phyloP scores from a whole-genome alignment of 2,113 vertebrate genomes.

The Entosphenus tridentatus region DNA sequence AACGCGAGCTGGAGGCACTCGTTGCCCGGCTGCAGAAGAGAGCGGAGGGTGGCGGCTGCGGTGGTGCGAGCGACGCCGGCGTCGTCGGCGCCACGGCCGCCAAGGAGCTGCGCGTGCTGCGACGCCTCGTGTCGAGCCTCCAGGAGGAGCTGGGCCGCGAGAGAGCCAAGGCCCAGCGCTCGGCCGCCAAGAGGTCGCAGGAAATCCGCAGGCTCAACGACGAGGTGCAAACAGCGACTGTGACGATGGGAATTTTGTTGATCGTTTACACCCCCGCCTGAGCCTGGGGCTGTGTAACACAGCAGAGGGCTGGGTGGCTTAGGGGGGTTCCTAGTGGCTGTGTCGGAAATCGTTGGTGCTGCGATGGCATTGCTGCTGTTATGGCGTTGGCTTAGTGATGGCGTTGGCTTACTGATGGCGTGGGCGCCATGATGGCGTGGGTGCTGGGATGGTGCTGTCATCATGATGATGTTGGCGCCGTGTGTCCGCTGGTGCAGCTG shows the following conservation, averaged over 20 bases:
- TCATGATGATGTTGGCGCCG: background rate
- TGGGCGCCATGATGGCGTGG: too few species aligned
- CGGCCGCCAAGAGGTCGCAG: slow-evolving; percentile 26
- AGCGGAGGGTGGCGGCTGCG: slow-evolving; percentile 12
- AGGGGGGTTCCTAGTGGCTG: too few species aligned
- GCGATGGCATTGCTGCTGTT: too few species aligned
- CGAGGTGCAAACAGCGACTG: slow-evolving; percentile 25
- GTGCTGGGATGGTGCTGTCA: too few species aligned
- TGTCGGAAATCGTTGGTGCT: too few species aligned
- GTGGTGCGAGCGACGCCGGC: slow-evolving; percentile 10
- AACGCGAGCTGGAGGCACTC: slow-evolving; percentile 26
- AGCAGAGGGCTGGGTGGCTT: too few species aligned
- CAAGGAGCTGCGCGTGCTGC: slow-evolving; percentile 25
- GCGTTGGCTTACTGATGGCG: too few species aligned
- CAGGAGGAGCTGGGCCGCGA: slow-evolving; percentile 50
- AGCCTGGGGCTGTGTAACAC: too few species aligned
- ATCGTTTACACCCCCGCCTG: too few species aligned
- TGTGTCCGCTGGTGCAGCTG: slow-evolving; percentile 22
- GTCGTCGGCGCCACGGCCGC: slow-evolving; percentile 8
- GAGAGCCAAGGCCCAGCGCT: slow-evolving; percentile 29
- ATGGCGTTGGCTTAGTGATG: too few species aligned
- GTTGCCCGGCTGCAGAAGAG: slow-evolving; percentile 26
- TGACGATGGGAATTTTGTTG: background rate
- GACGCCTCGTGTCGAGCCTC: slow-evolving; percentile 28
- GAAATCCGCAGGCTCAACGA: slow-evolving; percentile 36